Conservation (phyloP, 2,888 invertebrate genomes). For the Cerastis rubricosa region DNA sequence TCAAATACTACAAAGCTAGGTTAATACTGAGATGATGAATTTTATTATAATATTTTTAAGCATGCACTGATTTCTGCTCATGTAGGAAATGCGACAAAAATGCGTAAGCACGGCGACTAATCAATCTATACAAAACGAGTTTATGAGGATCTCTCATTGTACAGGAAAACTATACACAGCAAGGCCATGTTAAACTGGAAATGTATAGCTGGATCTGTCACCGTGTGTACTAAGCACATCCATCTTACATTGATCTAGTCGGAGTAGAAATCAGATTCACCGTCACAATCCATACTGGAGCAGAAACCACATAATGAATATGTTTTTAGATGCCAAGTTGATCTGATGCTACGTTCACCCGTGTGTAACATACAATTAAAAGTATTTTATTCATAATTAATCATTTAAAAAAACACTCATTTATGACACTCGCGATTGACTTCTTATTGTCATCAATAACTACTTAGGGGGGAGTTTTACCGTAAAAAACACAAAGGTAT, state of each 20-base stretch:
- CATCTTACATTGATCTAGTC: not conserved
- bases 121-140: no score
- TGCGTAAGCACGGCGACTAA: not conserved
- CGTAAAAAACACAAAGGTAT: slow-evolving; percentile 69
- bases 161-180: no score
- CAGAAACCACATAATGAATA: slow-evolving; percentile 65
- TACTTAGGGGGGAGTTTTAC: slow-evolving; percentile 56
- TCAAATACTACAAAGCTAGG: slow-evolving; percentile 84
- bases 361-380: slow-evolving; percentile 70
- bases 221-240: not conserved
- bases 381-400: slow-evolving; percentile 68
- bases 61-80: slow-evolving; percentile 59
- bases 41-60: slow-evolving; percentile 63
- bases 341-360: slow-evolving; percentile 68
- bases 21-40: slow-evolving; percentile 86
- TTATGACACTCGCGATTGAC: slow-evolving; percentile 84
- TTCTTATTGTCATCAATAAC: slow-evolving; percentile 79
- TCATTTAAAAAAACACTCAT: slow-evolving; percentile 72
- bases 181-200: no score
- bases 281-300: slow-evolving; percentile 45
- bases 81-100: slow-evolving; percentile 21
- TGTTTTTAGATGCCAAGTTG: slow-evolving; percentile 72
- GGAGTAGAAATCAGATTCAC: not conserved
- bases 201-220: no score
- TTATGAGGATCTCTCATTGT: no score